A percentile compares a stretch with the other conserved stretches of the same genome.
Conservation (phyloP, 1,140 invertebrate genomes). For the Ceratitis capitata region DNA sequence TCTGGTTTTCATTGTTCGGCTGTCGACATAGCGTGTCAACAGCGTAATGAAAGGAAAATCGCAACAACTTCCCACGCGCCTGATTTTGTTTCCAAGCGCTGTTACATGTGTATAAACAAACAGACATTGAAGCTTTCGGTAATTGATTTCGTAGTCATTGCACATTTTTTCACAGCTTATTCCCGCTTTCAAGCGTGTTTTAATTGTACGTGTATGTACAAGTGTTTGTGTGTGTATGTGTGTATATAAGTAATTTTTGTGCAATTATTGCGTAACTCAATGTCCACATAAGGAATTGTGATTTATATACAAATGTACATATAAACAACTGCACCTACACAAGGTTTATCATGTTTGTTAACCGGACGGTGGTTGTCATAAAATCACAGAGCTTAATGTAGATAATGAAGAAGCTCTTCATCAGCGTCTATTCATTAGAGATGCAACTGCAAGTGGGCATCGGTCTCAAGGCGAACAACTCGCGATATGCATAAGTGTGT, state of each 20-base stretch:
- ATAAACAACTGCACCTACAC: too few relatives aligned
- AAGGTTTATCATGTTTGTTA: too few relatives aligned
- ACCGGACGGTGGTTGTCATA: too few relatives aligned
- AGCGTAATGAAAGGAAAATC: slow-evolving; percentile 18
- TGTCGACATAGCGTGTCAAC: background rate
- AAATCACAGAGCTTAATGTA: too few relatives aligned
- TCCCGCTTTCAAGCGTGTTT: background rate
- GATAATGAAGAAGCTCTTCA: too few relatives aligned
- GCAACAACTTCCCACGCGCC: slow-evolving; percentile 21
- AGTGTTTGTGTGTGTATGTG: background rate
- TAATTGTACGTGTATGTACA: background rate
- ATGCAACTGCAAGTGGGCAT: too few relatives aligned
- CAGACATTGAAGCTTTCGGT: background rate
- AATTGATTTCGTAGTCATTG: background rate
- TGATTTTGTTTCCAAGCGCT: background rate
- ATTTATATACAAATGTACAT: too few relatives aligned
- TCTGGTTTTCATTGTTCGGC: background rate
- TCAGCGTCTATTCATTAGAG: too few relatives aligned
- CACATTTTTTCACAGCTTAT: background rate
- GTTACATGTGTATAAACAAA: background rate
- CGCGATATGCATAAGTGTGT: too few relatives aligned
- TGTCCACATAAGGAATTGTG: background rate
- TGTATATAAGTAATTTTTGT: background rate
- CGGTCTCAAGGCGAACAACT: too few relatives aligned
- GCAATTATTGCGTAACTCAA: background rate